Evolutionary conservation across 2,888 invertebrate species (phyloP), one percentile per base, ranked within the genome.

Genomic region (Agrochola litura): DNA sequence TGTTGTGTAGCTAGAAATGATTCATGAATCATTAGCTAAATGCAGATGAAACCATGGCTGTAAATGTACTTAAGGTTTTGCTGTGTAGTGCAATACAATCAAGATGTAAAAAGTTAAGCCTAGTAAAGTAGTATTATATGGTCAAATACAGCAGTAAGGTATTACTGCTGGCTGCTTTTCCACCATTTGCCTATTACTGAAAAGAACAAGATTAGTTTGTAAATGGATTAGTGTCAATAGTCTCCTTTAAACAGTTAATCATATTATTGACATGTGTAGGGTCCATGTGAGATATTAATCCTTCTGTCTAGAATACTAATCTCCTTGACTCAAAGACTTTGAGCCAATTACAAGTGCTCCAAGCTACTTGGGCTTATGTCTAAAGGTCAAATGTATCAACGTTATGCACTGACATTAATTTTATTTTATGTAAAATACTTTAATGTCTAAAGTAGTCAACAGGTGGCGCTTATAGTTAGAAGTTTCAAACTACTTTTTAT

Each of bases 301-400:
- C 78, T 73, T 60, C 58, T 46, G 66, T 37, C 60, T 75, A 60
- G 64, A 54, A 60, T 73, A 43, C 64, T 81, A 78, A 83, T 72
- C 72, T 73, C 71, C 58, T 68, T 30, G 16, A 25, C 22, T 72
- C 41, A 30, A 25, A 60, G 49, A 60, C 60, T 46, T 61, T 77
- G n/a, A 85, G 63, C 77, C 76, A 85, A 81, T 85, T 86, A 84
- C 12, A 41, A 65, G 25, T 43, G 64, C 2, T 46, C n/a, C n/a
- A 54, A 73, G 65, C n/a, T 4, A 58, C 64, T 61, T 37, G 25
- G 12, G 41, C 52, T 61, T 46, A 16, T 49, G 73, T 74, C 65
- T 81, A 67, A 68, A 76, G 87, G 85, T 85, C 77, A 81, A 81
- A 43, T 54, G 37, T 73, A 72, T 79, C 30, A 68, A 81, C 54